Evolutionary conservation across 1,140 invertebrate genomes (phyloP), one percentile per base, ranked within the genome.

Genomic region (Euschistus heros): DNA sequence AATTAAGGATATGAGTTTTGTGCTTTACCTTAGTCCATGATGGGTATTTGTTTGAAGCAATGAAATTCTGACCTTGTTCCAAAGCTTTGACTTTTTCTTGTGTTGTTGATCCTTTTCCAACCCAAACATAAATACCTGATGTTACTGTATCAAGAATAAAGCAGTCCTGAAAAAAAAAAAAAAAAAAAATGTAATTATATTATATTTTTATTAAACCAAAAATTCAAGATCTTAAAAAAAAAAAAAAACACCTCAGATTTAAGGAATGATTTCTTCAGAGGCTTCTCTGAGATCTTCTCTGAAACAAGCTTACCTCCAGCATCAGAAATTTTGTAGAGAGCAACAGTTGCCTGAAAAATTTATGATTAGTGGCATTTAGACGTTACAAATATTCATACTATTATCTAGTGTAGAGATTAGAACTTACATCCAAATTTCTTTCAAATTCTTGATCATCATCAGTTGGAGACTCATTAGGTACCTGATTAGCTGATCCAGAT

Each of bases 61-160:
- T 72, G 72, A 86, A 88, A 63, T 84, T 79, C 74, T 89, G 81
- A 2, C 88, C 91, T 70, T 84, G 86, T 52, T 81, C 78, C 84
- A 92, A 86, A 0, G 88, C 83, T 72, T 88, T 82, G 15, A 81
- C 74, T 71, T 89, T 90, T 76, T 94, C 91, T 72, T 86, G 81
- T 61, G 80, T 77, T 3, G 84, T 87, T 37, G 88, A 84, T 42
- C 84, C 80, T 71, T 85, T 88, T 24, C 92, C 91, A 62, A 92
- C 82, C 91, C 91, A 94, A 0, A 91, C 88, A 74, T 85, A 94
- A 50, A 94, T 81, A 33, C 87, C 88, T 57, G 87, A 86, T 62
- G 82, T 82, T 5, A 85, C 87, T 7, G 88, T 87, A 74, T 94
- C 91, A 72, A 94, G 74, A 66, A 94, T 87, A 70, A 91, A 94